Percentiles rank a stretch among this genome's conserved stretches.
Conservation (phyloP, 2,888 invertebrate species). For the Cantharis lateralis region DNA sequence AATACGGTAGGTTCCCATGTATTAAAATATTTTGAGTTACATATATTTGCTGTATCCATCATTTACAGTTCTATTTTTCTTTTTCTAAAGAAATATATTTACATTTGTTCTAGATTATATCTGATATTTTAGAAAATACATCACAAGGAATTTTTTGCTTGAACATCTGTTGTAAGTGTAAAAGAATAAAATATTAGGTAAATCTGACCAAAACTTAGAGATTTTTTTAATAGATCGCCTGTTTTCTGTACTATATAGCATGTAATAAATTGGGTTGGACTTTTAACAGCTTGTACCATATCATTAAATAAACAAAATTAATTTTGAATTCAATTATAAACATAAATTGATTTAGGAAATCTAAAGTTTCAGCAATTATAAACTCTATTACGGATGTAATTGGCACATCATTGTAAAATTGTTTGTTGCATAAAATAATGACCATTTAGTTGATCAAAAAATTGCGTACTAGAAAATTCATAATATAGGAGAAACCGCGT, state of each 20-base stretch:
- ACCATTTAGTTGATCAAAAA: no score
- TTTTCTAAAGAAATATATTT: not conserved
- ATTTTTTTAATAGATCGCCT: not conserved
- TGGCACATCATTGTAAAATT: not conserved
- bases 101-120: not conserved
- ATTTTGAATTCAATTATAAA: not conserved
- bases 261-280: not conserved
- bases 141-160: not conserved
- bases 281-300: not conserved
- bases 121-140: not conserved
- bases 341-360: not conserved
- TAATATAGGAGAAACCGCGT: no score
- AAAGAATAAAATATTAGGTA: not conserved
- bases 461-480: no score
- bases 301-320: not conserved
- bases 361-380: not conserved
- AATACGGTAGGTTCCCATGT: not conserved
- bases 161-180: not conserved
- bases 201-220: not conserved
- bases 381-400: not conserved
- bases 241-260: not conserved
- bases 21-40: not conserved
- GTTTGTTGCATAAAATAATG: not conserved
- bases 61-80: not conserved
- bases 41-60: not conserved